A percentile compares a stretch with the other conserved stretches of the same genome.
Conservation (phyloP, 2,797 vertebrate species). For the Rhynchotus rufescens region DNA sequence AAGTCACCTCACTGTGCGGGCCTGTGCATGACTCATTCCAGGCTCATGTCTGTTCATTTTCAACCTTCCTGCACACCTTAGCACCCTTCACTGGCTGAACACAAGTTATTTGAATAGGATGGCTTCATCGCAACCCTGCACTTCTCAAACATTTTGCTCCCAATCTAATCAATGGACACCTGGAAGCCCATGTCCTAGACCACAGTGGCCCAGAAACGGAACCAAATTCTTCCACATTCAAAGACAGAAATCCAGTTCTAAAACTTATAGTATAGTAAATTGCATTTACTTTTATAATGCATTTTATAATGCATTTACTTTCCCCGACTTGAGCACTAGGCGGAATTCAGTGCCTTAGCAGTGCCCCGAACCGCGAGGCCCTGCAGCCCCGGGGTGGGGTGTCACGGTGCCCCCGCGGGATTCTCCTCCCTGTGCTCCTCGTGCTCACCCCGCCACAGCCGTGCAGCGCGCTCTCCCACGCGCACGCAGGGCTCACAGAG, state of each 20-base stretch:
- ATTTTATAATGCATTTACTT: too few species aligned
- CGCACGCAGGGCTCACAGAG: too few species aligned
- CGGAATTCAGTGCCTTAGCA: too few species aligned
- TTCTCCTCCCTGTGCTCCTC: too few species aligned
- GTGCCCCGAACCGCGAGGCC: too few species aligned
- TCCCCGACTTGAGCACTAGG: too few species aligned
- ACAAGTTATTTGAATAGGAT: background rate
- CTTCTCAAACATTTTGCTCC: background rate
- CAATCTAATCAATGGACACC: background rate
- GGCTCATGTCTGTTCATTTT: background rate
- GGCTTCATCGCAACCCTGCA: background rate
- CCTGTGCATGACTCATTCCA: background rate
- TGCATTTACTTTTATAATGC: background rate
- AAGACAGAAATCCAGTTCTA: background rate
- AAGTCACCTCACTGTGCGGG: too few species aligned
- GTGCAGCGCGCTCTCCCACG: too few species aligned
- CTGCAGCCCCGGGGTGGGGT: too few species aligned
- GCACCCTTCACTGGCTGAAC: background rate
- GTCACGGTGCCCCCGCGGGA: too few species aligned
- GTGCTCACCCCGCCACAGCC: too few species aligned
- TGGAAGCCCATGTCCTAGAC: background rate
- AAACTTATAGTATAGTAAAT: accelerated
- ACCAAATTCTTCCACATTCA: background rate
- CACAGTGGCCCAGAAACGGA: accelerated
- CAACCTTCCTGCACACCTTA: too few species aligned